A percentile compares a stretch with the other conserved stretches of the same genome.
These are phyloP conservation scores for Dendropsophus ebraccatus DNA, from an alignment of 2,113 vertebrate species.

Conservation along the genomic window DNA sequence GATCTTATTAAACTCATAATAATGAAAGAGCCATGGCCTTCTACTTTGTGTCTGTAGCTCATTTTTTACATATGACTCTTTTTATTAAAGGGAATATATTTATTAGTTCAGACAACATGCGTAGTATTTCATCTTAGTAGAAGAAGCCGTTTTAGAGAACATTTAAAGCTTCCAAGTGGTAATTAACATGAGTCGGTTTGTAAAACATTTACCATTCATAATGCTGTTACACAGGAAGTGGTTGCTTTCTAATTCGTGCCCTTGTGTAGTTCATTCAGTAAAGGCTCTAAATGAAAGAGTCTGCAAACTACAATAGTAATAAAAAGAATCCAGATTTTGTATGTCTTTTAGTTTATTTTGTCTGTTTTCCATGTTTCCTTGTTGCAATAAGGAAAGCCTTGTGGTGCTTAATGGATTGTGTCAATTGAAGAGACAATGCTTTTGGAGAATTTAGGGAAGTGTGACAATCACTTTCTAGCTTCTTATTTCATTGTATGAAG, in stretches of 20 bases:
- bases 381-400: conserved; percentile 47
- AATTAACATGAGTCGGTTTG: conserved; percentile 34
- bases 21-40: no score
- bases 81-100: conserved; percentile 1
- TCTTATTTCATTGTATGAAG: conserved; percentile 62
- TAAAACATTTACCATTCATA: conserved; percentile 27
- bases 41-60: not conserved
- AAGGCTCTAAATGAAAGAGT: conserved; percentile 44
- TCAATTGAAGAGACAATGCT: conserved; percentile 65
- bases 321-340: conserved; percentile 48
- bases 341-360: conserved; percentile 57
- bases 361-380: conserved; percentile 60
- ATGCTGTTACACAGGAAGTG: conserved; percentile 42
- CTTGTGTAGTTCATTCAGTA: conserved; percentile 43
- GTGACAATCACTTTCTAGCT: conserved; percentile 82
- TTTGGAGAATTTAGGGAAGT: conserved; percentile 79
- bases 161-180: conserved; percentile 29
- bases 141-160: not conserved
- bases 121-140: conserved; percentile 4
- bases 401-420: conserved; percentile 55
- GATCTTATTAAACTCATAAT: no score
- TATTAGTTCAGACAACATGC: conserved; percentile 10
- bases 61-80: conserved; percentile 5
- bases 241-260: conserved; percentile 43
- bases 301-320: conserved; percentile 46